phyloP scores from a whole-genome alignment of 2,113 vertebrate genomes.

The Morone chrysops region DNA sequence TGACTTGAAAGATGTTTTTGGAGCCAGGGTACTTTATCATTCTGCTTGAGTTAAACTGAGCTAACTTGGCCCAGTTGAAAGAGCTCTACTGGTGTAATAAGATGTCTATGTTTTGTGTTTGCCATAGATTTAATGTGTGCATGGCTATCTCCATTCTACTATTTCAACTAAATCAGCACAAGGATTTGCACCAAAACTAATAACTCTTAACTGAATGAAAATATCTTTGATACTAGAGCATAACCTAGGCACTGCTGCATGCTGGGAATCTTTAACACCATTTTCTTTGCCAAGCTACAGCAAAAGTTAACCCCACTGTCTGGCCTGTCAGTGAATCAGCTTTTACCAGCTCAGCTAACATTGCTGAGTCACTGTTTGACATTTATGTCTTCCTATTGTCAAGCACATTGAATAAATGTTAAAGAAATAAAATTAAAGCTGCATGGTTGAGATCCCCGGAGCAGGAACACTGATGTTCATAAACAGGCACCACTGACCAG shows the following conservation, averaged over 20 bases:
- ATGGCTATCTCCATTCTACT: not conserved
- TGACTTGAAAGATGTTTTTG: not conserved
- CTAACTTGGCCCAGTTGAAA: not conserved
- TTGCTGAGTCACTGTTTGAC: constrained; percentile 35
- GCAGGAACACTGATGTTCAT: not conserved
- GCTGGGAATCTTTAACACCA: not conserved
- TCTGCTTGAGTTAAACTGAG: constrained; percentile 13
- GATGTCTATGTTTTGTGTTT: not conserved
- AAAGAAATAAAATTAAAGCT: not conserved
- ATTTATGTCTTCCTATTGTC: not conserved
- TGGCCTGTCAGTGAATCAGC: constrained; percentile 2
- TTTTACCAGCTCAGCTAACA: not conserved
- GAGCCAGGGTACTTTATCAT: constrained; percentile 13
- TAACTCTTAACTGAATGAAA: not conserved
- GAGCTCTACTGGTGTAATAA: not conserved
- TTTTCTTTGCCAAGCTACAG: not conserved
- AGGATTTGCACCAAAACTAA: not conserved
- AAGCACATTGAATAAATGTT: not conserved
- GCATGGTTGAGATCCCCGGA: not conserved
- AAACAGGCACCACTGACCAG: not conserved
- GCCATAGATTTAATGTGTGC: not conserved
- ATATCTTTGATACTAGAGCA: not conserved
- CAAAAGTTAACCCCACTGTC: not conserved
- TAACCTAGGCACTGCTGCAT: not conserved
- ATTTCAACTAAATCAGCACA: not conserved